Percentiles rank a stretch among this genome's conserved stretches.
Conservation (phyloP, 1,140 invertebrate genomes). For the Drosophila sproati region DNA sequence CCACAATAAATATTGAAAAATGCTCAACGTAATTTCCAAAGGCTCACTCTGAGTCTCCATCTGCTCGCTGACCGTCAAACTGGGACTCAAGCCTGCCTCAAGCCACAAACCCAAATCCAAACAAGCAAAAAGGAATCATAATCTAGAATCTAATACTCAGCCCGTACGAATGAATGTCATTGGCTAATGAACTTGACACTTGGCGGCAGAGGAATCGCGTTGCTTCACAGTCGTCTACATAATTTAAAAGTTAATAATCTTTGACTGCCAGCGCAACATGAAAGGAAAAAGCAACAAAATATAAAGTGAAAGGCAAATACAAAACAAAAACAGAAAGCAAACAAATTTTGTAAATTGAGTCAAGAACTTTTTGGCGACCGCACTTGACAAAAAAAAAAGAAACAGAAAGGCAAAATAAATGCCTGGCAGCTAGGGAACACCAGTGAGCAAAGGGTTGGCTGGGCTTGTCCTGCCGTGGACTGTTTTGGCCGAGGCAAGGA, state of each 20-base stretch:
- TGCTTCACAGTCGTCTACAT: constrained; percentile 43
- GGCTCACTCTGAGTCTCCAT: constrained; percentile 25
- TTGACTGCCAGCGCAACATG: constrained; percentile 19
- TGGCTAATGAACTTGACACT: constrained; percentile 49
- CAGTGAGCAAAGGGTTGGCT: constrained; percentile 6
- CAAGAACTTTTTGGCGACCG: constrained; percentile 54
- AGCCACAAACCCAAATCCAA: background rate
- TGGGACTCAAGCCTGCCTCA: background rate
- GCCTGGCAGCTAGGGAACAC: constrained; percentile 21
- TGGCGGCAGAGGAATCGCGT: constrained; percentile 2
- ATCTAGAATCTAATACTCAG: background rate
- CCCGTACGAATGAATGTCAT: background rate
- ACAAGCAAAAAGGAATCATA: background rate
- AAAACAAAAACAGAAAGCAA: constrained; percentile 30
- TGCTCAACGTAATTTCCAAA: constrained; percentile 55
- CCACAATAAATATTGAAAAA: constrained; percentile 70
- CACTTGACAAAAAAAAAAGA: constrained; percentile 44
- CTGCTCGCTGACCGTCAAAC: constrained; percentile 2
- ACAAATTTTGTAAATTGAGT: constrained; percentile 71
- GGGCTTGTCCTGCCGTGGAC: background rate
- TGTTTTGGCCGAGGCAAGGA: background rate
- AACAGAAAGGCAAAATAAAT: constrained; percentile 18
- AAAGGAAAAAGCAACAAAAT: constrained; percentile 11
- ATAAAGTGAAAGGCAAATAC: constrained; percentile 5
- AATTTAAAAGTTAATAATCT: constrained; percentile 77